A percentile compares a stretch with the other conserved stretches of the same genome.
phyloP scores from a whole-genome alignment of 64 coral and sea anemone species.

The Pocillopora damicornis region DNA sequence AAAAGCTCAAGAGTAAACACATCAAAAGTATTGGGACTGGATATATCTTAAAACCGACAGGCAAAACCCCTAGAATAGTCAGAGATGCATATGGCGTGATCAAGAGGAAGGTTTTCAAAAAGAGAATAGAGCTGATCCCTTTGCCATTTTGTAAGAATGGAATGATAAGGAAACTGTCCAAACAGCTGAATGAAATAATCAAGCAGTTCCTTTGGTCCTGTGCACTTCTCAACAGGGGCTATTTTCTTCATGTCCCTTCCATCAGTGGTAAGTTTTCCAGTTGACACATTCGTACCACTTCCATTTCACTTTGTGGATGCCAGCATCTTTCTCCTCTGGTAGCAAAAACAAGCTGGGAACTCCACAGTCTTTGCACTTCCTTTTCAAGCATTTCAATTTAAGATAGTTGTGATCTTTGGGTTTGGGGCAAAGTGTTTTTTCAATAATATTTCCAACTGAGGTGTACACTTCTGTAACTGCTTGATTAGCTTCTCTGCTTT shows the following conservation, averaged over 20 bases:
- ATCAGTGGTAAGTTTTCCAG: slow-evolving; percentile 16
- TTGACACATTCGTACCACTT: slow-evolving; percentile 19
- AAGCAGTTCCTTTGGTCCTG: slow-evolving; percentile 24
- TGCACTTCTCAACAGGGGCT: slow-evolving; percentile 18
- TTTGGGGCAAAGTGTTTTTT: slow-evolving; percentile 43
- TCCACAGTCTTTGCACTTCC: slow-evolving; percentile 32
- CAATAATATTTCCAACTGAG: neutral
- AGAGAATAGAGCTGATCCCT: slow-evolving; percentile 34
- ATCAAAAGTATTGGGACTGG: neutral
- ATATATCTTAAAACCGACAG: slow-evolving; percentile 45
- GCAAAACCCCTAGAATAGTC: slow-evolving; percentile 46
- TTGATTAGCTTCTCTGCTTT: too few relatives aligned
- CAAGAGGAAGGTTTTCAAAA: slow-evolving; percentile 24
- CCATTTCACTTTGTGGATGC: neutral
- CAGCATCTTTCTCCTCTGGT: neutral
- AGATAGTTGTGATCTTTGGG: slow-evolving; percentile 4
- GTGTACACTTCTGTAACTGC: too few relatives aligned
- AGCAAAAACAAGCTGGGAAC: neutral
- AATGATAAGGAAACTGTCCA: slow-evolving; percentile 12
- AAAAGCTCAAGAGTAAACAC: too few relatives aligned
- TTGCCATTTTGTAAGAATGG: slow-evolving; percentile 41
- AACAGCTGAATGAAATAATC: slow-evolving; percentile 31
- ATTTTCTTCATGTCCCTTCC: slow-evolving; percentile 43
- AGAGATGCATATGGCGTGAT: slow-evolving; percentile 16
- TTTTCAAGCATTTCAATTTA: slow-evolving; percentile 31